Conservation (phyloP, 2,113 vertebrate species). For the Heterotilapia buettikoferi region DNA sequence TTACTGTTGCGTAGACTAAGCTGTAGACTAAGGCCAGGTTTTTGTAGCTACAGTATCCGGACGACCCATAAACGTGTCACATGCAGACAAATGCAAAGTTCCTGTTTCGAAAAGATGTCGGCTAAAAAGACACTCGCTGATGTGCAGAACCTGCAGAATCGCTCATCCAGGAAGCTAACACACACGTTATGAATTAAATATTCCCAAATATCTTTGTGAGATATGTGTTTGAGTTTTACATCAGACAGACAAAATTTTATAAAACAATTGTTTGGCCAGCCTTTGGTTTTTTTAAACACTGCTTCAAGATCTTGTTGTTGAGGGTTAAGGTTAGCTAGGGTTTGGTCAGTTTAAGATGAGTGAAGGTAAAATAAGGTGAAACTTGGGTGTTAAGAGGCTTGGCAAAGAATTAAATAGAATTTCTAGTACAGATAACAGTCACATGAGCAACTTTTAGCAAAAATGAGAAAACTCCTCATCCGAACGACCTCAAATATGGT, state of each 20-base stretch:
- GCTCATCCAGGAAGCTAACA: neutral
- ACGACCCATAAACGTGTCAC: neutral
- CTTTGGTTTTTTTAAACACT: neutral
- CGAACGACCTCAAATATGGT: neutral
- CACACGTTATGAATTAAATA: neutral
- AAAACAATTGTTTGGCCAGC: neutral
- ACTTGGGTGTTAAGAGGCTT: neutral
- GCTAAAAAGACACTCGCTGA: neutral
- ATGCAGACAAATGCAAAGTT: neutral
- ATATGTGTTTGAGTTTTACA: neutral
- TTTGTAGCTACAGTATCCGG: neutral
- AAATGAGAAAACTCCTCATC: neutral
- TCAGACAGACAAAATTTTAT: rapidly evolving
- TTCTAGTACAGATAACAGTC: neutral
- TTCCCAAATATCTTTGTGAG: neutral
- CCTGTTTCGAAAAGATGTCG: neutral
- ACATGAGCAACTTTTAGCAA: neutral
- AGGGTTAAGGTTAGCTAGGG: neutral
- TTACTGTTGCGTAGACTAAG: neutral
- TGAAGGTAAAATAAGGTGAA: neutral
- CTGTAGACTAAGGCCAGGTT: neutral
- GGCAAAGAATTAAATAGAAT: neutral
- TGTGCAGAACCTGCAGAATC: neutral
- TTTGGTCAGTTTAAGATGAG: neutral
- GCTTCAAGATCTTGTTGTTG: neutral